Base-by-base conservation (phyloP, 2,888 invertebrate genomes). In the Argyra leucocephala region DNA sequence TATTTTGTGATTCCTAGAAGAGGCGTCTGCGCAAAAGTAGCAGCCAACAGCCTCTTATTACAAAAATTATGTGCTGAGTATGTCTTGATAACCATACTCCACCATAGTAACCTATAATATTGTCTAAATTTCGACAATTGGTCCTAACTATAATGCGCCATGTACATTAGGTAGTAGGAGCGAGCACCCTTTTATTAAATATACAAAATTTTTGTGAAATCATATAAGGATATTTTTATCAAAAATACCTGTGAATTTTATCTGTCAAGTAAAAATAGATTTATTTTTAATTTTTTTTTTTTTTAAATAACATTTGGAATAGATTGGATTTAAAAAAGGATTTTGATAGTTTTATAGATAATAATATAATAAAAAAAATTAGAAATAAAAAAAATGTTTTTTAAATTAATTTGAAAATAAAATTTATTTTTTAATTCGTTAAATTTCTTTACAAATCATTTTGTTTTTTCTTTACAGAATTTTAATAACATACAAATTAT, bases 61-160 rank as follows among this genome's bases (percentile, higher is more conserved):
- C 12, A 48, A 48, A 48, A 48, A 48, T 48, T 48, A 18, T 48
- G 18, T 48, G 48, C 48, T 48, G 48, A 48, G 48, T 48, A 48
- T 48, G 48, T 48, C 48, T 5, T 48, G 48, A 48, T 48, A 48
- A 48, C 48, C 48, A 48, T 48, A 48, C 48, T 48, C 48, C 48
- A 48, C 48, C 18, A 48, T 48, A 48, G 48, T 3, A 48, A 48
- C 2, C 48, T 31, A 48, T 3, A 3, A 48, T 48, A 18, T 48
- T 18, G 48, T 18, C 48, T 3, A 5, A 48, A 31, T 48, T 48
- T 48, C 2, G 48, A 18, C 48, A 18, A 48, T 48, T 48, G 48
- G n/a, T 31, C 12, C 12, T 12, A 48, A 48, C 48, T 48, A 48
- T 48, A 48, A 18, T 48, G 48, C 48, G 48, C 18, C n/a, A 48